These are phyloP conservation scores for Calephelis virginiensis DNA, from an alignment of 1,140 invertebrate species.

Conservation along the genomic window DNA sequence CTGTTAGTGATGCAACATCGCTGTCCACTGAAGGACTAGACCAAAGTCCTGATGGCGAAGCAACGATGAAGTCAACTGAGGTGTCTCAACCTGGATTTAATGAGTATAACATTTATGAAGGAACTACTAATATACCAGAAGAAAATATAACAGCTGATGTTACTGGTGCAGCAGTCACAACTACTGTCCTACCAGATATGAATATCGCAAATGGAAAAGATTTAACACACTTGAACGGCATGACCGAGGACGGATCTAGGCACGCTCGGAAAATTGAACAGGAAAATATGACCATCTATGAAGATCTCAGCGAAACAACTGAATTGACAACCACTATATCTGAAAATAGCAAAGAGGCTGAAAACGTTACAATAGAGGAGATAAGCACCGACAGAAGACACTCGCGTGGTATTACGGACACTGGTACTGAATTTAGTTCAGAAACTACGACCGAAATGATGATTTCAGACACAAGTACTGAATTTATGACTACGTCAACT, in stretches of 20 bases:
- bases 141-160: neutral
- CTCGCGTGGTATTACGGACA: neutral
- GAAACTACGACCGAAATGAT: conserved; percentile 20
- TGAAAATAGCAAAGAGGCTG: neutral
- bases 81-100: neutral
- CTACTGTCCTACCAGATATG: neutral
- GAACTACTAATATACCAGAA: neutral
- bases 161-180: neutral
- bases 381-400: conserved; percentile 6
- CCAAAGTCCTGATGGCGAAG: neutral
- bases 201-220: conserved; percentile 1
- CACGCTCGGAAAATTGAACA: conserved; percentile 17
- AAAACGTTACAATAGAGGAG: neutral
- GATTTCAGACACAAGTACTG: neutral
- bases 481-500: neutral
- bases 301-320: neutral
- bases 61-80: neutral
- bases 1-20: neutral
- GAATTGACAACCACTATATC: neutral
- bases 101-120: neutral
- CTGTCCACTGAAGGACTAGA: neutral
- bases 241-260: conserved; percentile 8
- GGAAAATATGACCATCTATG: neutral
- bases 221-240: neutral
- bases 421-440: neutral